Conservation (phyloP, 2,888 invertebrate species). For the Philonicus albiceps region DNA sequence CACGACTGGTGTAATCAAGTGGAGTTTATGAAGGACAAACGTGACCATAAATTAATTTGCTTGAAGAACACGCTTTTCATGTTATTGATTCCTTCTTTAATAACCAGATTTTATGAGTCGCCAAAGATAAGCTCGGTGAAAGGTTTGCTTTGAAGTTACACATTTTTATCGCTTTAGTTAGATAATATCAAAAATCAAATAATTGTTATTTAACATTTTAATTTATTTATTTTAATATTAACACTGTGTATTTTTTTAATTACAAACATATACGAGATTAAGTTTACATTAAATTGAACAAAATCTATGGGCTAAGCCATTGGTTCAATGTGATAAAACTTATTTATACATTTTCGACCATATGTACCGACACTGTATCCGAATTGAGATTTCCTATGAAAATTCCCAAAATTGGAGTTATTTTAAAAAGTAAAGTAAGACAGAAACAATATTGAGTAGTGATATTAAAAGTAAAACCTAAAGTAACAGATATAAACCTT, state of each 20-base stretch:
- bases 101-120: not conserved
- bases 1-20: constrained; percentile 21
- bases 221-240: not conserved
- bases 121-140: not conserved
- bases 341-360: too few relatives aligned
- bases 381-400: too few relatives aligned
- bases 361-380: too few relatives aligned
- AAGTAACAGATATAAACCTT: too few relatives aligned
- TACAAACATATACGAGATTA: too few relatives aligned
- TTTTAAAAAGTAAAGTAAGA: too few relatives aligned
- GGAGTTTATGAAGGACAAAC: constrained; percentile 5
- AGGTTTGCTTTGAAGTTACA: not conserved
- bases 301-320: too few relatives aligned
- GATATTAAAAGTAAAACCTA: too few relatives aligned
- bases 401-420: too few relatives aligned
- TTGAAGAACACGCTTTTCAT: not conserved
- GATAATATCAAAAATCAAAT: not conserved
- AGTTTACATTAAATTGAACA: too few relatives aligned
- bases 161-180: not conserved
- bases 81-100: not conserved
- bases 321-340: too few relatives aligned
- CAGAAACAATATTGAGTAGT: too few relatives aligned
- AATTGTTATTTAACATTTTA: not conserved
- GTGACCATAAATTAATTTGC: not conserved
- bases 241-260: not conserved